Evolutionary conservation across 2,113 vertebrate species (phyloP), one percentile per base, ranked within the genome.

Genomic region (Tursiops truncatus): DNA sequence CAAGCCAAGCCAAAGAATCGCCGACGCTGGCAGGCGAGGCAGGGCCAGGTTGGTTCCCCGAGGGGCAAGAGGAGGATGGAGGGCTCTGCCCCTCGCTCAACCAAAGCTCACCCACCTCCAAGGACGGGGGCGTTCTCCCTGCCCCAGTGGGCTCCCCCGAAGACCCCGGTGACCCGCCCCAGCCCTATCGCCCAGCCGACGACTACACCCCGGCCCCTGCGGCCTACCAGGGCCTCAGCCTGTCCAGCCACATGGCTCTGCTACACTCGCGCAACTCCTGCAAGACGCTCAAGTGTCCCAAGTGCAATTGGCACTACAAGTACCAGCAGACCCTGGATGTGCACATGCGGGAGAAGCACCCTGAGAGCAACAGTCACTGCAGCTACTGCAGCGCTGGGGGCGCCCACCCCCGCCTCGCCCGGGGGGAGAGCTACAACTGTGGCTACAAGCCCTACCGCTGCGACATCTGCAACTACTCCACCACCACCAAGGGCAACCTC

Each of bases 221-320:
- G 47, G 95, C 97, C 93, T 98, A 97, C 84, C 98, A 98, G 96
- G 97, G 98, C 77, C 96, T 98, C 85, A 97, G 97, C 74, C 89
- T 98, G 20, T 98, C 98, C 44, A 98, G 98, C 81, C 98, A 98
- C 95, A 98, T 98, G 97, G 98, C 98, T 47, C 79, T 98, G 91
- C 93, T 98, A 3, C 98, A 98, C 70, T 98, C 98, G 0, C 98
- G 98, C 58, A 99, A 99, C 90, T 98, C 98, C 71, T 98, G 98
- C 89, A 99, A 99, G 97, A 99, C 98, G 0, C 98, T 99, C 41
- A 99, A 99, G 90, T 99, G 98, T 96, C 98, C 98, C 67, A 98
- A 98, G 94, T 99, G 98, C 96, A 99, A 99, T 98, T 99, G 98
- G 98, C 98, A 98, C 92, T 99, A 99, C 53, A 99, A 99, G 92